A percentile compares a stretch with the other conserved stretches of the same genome.
Conservation (phyloP, 2,113 vertebrate genomes). For the Charina bottae region DNA sequence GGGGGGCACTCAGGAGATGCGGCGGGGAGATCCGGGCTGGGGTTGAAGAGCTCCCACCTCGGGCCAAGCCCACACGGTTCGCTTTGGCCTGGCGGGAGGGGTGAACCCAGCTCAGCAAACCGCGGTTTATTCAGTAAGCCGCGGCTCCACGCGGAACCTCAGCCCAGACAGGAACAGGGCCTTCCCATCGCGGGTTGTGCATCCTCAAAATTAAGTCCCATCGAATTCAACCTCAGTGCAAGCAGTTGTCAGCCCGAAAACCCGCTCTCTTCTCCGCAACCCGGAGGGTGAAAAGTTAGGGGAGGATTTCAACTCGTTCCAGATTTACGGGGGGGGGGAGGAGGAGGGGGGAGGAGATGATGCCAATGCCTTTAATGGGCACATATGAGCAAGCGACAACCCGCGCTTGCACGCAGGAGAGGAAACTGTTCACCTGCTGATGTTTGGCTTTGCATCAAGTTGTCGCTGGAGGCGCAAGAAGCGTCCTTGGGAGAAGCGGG, state of each 20-base stretch:
- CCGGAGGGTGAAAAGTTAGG: background rate
- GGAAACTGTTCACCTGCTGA: background rate
- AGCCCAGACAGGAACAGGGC: too few species aligned
- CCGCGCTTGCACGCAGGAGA: background rate
- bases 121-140: background rate
- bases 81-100: background rate
- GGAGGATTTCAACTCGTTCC: background rate
- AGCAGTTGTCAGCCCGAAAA: background rate
- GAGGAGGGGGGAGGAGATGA: background rate
- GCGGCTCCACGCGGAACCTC: background rate
- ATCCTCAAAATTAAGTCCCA: background rate
- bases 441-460: background rate
- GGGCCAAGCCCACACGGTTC: background rate
- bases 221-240: background rate
- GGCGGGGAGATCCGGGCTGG: background rate
- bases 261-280: background rate
- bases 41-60: background rate
- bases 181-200: background rate
- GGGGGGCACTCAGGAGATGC: background rate
- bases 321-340: background rate
- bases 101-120: background rate
- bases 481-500: background rate
- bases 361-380: background rate
- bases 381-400: background rate
- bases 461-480: background rate